Evolutionary conservation across 2,888 invertebrate species (phyloP), one percentile per base, ranked within the genome.

Genomic region (Stenolophus ochropezus): DNA sequence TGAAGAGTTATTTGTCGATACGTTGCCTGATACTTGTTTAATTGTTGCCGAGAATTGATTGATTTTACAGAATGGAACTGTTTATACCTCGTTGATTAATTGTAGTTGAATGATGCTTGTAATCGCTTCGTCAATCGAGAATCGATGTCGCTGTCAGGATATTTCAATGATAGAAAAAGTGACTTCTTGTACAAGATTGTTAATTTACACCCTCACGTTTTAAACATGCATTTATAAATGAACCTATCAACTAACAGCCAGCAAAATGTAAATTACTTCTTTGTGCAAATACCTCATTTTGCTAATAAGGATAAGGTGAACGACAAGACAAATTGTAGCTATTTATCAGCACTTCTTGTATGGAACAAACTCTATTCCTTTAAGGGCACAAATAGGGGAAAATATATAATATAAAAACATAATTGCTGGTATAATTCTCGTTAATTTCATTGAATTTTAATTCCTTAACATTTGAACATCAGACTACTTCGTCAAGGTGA

Each of bases 271-370:
- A 79, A 79, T 79, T 69, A 27, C 79, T 47, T 61, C 49, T 61
- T 47, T 11, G 23, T 47, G 71, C 71, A 51, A 79, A 79, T 79
- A 71, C 53, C 79, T 79, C 49, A 79, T 79, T 79, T 73, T 25
- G 23, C 80, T 73, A 80, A 80, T 74, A 80, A 71, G 78, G 78
- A 79, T 69, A n/a, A 80, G 33, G 53, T 73, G 53, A 71, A 47
- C 16, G 73, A 80, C 80, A 56, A 58, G 80, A 80, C 21, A 73
- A 42, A 80, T 80, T 73, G 80, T 47, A 51, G 58, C 16, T 73
- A 80, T 80, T 73, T 73, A 74, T 80, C 80, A 80, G 23, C 33
- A 58, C 78, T 61, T 74, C 53, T 27, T 20, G 16, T 18, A n/a
- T n/a, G n/a, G n/a, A n/a, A n/a, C n/a, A n/a, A n/a, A n/a, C n/a